phyloP scores from a whole-genome alignment of 2,797 vertebrate genomes.

The Manis crassicaudata region DNA sequence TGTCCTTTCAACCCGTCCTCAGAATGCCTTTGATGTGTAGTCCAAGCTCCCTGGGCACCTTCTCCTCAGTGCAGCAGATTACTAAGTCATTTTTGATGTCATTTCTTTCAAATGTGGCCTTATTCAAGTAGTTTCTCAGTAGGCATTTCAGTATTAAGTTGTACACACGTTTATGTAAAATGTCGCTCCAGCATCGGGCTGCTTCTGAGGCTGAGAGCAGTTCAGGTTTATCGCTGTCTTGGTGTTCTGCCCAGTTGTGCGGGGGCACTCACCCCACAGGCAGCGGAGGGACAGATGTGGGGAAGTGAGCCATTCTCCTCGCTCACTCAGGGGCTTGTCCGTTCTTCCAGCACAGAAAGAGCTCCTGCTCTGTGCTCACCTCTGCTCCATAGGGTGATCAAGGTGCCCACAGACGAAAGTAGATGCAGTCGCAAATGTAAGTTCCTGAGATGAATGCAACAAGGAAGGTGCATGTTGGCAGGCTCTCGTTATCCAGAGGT shows the following conservation, averaged over 20 bases:
- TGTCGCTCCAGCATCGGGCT: neutral
- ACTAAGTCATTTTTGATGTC: neutral
- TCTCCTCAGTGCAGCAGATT: neutral
- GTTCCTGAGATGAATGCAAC: accelerated
- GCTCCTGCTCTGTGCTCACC: accelerated
- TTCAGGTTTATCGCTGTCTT: neutral
- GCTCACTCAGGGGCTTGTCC: accelerated
- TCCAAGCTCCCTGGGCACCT: neutral
- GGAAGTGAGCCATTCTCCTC: neutral
- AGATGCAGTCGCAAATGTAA: no score
- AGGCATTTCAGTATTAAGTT: neutral
- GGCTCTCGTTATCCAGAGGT: no score
- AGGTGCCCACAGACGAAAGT: no score
- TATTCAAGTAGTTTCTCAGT: neutral
- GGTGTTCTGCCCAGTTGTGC: accelerated
- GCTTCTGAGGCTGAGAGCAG: neutral
- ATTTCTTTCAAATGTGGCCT: neutral
- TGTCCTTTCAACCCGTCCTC: neutral
- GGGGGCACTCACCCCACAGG: no score
- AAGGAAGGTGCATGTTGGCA: accelerated
- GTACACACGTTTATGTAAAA: neutral
- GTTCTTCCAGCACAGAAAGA: accelerated
- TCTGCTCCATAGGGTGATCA: neutral
- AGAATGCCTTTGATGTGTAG: constrained; percentile 9
- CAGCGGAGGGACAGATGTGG: accelerated